Base-by-base conservation (phyloP, 1,140 invertebrate species). In the Drosophila lowei region DNA sequence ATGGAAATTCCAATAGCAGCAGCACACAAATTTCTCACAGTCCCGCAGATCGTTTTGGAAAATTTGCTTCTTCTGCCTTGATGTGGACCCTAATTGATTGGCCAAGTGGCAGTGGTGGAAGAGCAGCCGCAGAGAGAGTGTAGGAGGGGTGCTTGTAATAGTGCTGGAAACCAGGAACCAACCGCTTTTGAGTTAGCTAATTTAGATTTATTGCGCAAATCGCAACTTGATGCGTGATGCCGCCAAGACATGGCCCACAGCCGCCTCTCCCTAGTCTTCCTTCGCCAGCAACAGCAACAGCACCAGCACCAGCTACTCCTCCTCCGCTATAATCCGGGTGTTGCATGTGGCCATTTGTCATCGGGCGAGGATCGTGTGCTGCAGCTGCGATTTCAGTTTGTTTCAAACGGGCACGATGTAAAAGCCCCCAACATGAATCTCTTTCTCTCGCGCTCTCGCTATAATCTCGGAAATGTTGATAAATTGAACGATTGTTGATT, bases 121-220 rank as follows among this genome's bases (percentile, higher is more conserved):
- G 44, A 30, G 13, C 38, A 18, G 25, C 48, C 18, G 34, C 18
- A 18, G 34, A 13, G 34, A 38, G 34, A 38, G 34, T 38, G 11
- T 5, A 4, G 34, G 11, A 38, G 34, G 34, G 9, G 3, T 38
- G 34, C 1, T 5, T 23, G 54, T 41, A 60, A 53, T 38, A 47
- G 38, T 53, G 61, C 52, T 58, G 47, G 46, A 55, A 59, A 65
- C 80, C 83, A 74, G 78, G 65, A 77, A 75, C 64, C 34, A 38
- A 11, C 34, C 59, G 72, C 76, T 65, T 64, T 66, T 56, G 54
- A 72, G 77, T 53, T 52, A 34, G 59, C 83, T 90, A 90, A 90
- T 90, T 90, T 83, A 90, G 86, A 90, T 90, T 90, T 90, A 90
- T 90, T 70, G 41, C 59, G 38, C 68, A 81, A 79, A 90, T 77